Base-by-base conservation (phyloP, 2,888 invertebrate species). In the Liodrosophila aerea region DNA sequence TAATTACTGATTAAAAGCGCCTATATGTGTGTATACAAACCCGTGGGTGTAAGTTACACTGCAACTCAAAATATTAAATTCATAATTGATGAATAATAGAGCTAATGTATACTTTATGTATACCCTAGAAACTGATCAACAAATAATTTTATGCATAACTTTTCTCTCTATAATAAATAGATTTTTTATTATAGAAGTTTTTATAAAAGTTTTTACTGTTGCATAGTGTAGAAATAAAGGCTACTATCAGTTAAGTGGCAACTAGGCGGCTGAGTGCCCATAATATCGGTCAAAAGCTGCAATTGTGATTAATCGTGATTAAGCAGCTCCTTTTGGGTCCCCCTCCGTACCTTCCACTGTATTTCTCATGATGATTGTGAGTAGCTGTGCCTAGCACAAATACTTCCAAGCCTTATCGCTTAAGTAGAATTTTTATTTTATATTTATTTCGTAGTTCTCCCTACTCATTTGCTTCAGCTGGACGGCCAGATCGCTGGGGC, bases 211-310 rank as follows among this genome's bases (percentile, higher is more conserved):
- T 5, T 22, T 5, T 22, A 2, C 22, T 22, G 22, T 22, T 4
- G 22, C 22, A 2, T 22, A 5, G 22, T 22, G 22, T 22, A 5
- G 22, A 51, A 61, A 51, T 41, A 41, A 5, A 18, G 16, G 18
- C 34, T 39, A 51, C 75, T 59, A 72, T 64, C 69, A 39, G 11
- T 73, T 80, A 66, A 70, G 50, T 56, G 81, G 64, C 58, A 57
- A 52, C 33, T 33, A 47, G 33, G 33, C 15, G 3, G 4, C 51
- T 41, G 53, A 68, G 73, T 76, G 58, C 40, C 63, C 43, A 59
- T 58, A 67, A 81, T 81, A 85, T 81, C 85, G 86, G 81, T 81
- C 84, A 81, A 77, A 81, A 66, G 82, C 78, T 72, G 77, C 77
- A 77, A 81, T 81, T 69, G 74, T 56, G 64, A 59, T 74, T 62